Evolutionary conservation across 2,888 invertebrate genomes (phyloP), one percentile per base, ranked within the genome.

Genomic region (Rhamphomyia laevipes): DNA sequence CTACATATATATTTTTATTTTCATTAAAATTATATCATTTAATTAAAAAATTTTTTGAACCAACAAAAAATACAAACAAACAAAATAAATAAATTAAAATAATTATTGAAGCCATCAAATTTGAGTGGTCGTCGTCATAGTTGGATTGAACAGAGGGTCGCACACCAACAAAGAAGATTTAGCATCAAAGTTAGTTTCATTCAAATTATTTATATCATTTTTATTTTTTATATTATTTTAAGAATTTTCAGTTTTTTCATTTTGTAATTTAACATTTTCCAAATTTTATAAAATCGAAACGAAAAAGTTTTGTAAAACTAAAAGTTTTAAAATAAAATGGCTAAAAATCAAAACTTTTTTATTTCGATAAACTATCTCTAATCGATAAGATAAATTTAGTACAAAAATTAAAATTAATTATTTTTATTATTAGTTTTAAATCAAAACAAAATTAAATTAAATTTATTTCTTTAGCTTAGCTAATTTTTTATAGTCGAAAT

Each of bases 111-210:
- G 68, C 68, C 68, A 65, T 66, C 67, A 59, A 27, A 27, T 27
- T 62, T 67, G 61, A 68, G 66, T 66, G 68, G 66, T 66, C 69
- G 68, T 66, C 69, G 68, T 63, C 61, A 66, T 64, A 69, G 68
- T 68, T 69, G 69, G 68, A 68, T 68, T 67, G 68, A 68, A 64
- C 69, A 69, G 67, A 68, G 68, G 68, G 67, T 68, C 68, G 69
- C 68, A 67, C 67, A 68, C 65, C 68, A 68, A 65, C 67, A 69
- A 66, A 66, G 68, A 67, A 69, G 68, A 69, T 68, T 68, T 68
- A 68, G 68, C 68, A 69, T 67, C 68, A 68, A 68, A 68, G 68
- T 68, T 68, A 68, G 68, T 68, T 63, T 67, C 65, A 65, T 35
- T 35, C 35, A 35, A n/a, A n/a, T 18, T 33, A 30, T 10, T 44